Percentiles rank a stretch among this genome's conserved stretches.
Evolutionary conservation across 2,888 invertebrate species (phyloP).

Genomic region (Seira ritae): DNA sequence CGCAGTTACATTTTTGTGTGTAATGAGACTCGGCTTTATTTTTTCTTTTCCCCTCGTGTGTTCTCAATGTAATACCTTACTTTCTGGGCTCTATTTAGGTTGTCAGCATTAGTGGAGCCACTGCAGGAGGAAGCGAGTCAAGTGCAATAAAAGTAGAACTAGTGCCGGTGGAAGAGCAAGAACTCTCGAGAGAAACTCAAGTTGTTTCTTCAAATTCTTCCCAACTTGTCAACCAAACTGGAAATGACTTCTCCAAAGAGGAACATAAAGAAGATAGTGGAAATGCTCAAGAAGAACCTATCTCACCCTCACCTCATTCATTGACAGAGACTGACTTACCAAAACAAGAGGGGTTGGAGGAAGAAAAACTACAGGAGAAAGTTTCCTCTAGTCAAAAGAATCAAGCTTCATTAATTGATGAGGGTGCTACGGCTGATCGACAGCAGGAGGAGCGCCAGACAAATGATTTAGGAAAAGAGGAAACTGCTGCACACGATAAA

Average conservation of each 20-base stretch:
- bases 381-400: constrained; percentile 50
- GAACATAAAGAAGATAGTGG: constrained; percentile 28
- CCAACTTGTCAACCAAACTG: constrained; percentile 54
- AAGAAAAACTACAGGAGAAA: constrained; percentile 38
- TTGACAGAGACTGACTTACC: constrained; percentile 26
- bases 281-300: constrained; percentile 31
- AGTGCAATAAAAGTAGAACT: constrained; percentile 27
- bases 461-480: not conserved
- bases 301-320: constrained; percentile 35
- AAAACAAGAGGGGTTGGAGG: constrained; percentile 11
- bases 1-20: no score
- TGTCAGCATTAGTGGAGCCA: constrained; percentile 44
- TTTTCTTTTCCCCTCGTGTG: no score
- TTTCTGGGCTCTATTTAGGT: constrained; percentile 32
- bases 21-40: no score
- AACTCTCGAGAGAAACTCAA: constrained; percentile 50
- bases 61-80: no score
- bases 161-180: constrained; percentile 24
- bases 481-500: not conserved
- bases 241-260: constrained; percentile 33
- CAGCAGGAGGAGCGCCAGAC: not conserved
- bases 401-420: constrained; percentile 53
- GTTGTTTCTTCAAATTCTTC: constrained; percentile 46
- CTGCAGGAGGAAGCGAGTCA: constrained; percentile 42
- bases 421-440: constrained; percentile 12